These are phyloP conservation scores for Gasterosteus nipponicus DNA, from an alignment of 2,113 vertebrate species.

Conservation along the genomic window DNA sequence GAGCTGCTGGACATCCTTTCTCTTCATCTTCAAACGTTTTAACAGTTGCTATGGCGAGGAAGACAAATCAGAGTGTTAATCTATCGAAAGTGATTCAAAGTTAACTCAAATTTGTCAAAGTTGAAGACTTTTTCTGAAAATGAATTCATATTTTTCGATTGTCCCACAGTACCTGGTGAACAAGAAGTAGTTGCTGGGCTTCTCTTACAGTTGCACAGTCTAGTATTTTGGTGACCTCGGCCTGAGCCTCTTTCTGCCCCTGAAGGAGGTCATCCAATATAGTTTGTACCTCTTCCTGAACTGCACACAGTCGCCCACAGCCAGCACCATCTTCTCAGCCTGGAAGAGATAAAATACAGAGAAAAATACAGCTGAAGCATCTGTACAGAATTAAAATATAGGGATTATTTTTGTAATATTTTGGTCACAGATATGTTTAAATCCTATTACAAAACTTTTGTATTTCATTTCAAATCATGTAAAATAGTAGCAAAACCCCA, in stretches of 20 bases:
- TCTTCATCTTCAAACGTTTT: slow-evolving; percentile 86
- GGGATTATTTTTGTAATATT: neutral
- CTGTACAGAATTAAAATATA: neutral
- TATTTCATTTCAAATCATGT: neutral
- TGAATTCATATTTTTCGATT: neutral
- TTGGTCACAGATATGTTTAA: neutral
- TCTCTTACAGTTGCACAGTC: slow-evolving; percentile 89
- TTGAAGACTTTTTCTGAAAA: neutral
- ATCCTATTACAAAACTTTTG: neutral
- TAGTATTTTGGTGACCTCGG: slow-evolving; percentile 87
- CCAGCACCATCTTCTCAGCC: slow-evolving; percentile 90
- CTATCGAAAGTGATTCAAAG: neutral
- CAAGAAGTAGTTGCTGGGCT: slow-evolving; percentile 89
- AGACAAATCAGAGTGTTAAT: neutral
- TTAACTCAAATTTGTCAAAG: neutral
- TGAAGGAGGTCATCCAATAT: slow-evolving; percentile 88
- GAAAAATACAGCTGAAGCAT: neutral
- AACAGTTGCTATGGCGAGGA: slow-evolving; percentile 85
- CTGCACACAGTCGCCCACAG: slow-evolving; percentile 90
- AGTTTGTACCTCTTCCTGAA: slow-evolving; percentile 88
- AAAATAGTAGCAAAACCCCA: neutral
- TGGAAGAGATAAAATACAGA: slow-evolving; percentile 55
- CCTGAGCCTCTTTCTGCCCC: slow-evolving; percentile 87
- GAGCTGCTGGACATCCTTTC: slow-evolving; percentile 89
- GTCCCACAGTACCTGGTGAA: slow-evolving; percentile 87